Conservation (phyloP, 2,113 vertebrate species). For the Pseudorhombus dupliciocellatus region DNA sequence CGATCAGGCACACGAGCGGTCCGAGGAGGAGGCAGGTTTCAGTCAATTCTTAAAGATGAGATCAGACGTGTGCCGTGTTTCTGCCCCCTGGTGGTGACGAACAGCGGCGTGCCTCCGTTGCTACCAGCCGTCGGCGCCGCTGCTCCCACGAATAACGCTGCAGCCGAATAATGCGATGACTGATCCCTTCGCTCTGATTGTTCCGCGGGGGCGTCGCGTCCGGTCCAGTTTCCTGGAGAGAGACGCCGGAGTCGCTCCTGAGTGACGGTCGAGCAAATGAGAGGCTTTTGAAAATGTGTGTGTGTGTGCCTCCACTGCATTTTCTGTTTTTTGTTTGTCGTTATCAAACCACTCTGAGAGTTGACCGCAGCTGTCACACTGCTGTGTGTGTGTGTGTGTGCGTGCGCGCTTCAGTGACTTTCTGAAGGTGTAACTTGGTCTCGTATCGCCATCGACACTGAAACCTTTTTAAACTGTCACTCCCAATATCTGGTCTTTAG, state of each 20-base stretch:
- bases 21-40: too few species aligned
- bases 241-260: too few species aligned
- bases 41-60: too few species aligned
- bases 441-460: constrained; percentile 31
- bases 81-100: not conserved
- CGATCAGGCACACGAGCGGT: not conserved
- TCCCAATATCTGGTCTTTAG: constrained; percentile 53
- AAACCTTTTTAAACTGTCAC: constrained; percentile 71
- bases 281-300: not conserved
- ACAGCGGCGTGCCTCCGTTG: not conserved
- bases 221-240: too few species aligned
- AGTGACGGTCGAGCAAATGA: not conserved
- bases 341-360: constrained; percentile 20
- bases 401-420: constrained; percentile 14
- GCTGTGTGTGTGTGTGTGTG: constrained; percentile 3
- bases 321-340: constrained; percentile 17
- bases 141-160: constrained; percentile 20
- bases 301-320: constrained; percentile 15
- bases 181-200: constrained; percentile 14
- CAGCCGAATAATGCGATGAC: constrained; percentile 39
- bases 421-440: constrained; percentile 52
- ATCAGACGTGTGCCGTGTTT: not conserved
- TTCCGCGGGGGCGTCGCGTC: not conserved
- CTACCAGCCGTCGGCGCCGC: not conserved
- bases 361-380: constrained; percentile 49